A percentile compares a stretch with the other conserved stretches of the same genome.
Conservation (phyloP, 2,797 vertebrate genomes). For the Notolepis coatsorum region DNA sequence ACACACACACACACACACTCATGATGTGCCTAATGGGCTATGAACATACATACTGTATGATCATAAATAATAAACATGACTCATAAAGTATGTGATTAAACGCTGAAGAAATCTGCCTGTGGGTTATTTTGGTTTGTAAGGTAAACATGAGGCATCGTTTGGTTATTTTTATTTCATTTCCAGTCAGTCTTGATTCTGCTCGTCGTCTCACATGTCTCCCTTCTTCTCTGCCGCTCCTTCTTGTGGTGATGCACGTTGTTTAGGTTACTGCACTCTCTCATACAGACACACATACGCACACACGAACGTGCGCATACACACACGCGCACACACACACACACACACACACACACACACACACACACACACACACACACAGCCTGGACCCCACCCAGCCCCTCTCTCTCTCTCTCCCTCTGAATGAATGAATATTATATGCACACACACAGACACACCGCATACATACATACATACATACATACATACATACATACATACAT, state of each 20-base stretch:
- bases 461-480: too few species aligned
- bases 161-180: background rate
- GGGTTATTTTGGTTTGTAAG: too few species aligned
- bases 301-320: background rate
- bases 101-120: slow-evolving; percentile 5
- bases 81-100: slow-evolving; percentile 33
- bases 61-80: slow-evolving; percentile 31
- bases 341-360: background rate
- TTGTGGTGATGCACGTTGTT: slow-evolving; percentile 33
- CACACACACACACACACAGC: background rate
- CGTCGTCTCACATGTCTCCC: background rate
- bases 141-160: background rate
- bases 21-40: slow-evolving; percentile 21
- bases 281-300: slow-evolving; percentile 34
- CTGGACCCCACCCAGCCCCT: too few species aligned
- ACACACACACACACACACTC: background rate
- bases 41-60: too few species aligned
- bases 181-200: background rate
- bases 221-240: slow-evolving; percentile 19
- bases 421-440: too few species aligned
- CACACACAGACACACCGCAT: too few species aligned
- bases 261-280: slow-evolving; percentile 18
- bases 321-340: background rate
- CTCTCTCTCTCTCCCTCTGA: too few species aligned
- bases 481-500: background rate